Conservation (phyloP, 2,888 invertebrate genomes). For the Eristalis pertinax region DNA sequence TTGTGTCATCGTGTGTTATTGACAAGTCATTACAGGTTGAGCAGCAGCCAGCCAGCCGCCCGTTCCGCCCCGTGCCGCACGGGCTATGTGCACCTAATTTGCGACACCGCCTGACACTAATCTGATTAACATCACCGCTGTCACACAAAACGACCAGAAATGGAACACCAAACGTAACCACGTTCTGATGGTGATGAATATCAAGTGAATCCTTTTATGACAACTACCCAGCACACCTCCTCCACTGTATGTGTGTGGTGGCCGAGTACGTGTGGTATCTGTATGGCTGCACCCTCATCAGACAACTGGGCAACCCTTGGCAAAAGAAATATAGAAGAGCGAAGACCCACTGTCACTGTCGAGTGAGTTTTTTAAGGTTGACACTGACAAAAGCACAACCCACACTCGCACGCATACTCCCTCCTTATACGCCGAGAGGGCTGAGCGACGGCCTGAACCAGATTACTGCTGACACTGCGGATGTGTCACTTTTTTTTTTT, state of each 20-base stretch:
- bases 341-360: constrained; percentile 46
- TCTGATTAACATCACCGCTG: constrained; percentile 79
- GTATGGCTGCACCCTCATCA: constrained; percentile 72
- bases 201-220: constrained; percentile 81
- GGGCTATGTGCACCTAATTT: constrained; percentile 63
- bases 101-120: constrained; percentile 78
- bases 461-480: constrained; percentile 71
- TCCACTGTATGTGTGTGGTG: neutral
- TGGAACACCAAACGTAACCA: constrained; percentile 65
- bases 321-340: constrained; percentile 12
- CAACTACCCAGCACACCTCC: constrained; percentile 40
- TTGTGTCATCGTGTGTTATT: constrained; percentile 45
- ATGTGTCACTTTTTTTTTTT: constrained; percentile 64
- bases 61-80: neutral
- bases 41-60: neutral
- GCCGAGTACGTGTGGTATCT: constrained; percentile 51
- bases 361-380: constrained; percentile 68
- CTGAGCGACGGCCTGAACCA: constrained; percentile 56
- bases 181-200: constrained; percentile 80
- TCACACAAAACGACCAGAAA: constrained; percentile 73
- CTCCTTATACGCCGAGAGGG: constrained; percentile 25
- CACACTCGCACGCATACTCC: constrained; percentile 33
- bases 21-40: constrained; percentile 41
- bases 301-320: constrained; percentile 53
- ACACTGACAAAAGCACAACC: constrained; percentile 64